Evolutionary conservation across 2,113 vertebrate species (phyloP), one percentile per base, ranked within the genome.

Genomic region (Perognathus longimembris): DNA sequence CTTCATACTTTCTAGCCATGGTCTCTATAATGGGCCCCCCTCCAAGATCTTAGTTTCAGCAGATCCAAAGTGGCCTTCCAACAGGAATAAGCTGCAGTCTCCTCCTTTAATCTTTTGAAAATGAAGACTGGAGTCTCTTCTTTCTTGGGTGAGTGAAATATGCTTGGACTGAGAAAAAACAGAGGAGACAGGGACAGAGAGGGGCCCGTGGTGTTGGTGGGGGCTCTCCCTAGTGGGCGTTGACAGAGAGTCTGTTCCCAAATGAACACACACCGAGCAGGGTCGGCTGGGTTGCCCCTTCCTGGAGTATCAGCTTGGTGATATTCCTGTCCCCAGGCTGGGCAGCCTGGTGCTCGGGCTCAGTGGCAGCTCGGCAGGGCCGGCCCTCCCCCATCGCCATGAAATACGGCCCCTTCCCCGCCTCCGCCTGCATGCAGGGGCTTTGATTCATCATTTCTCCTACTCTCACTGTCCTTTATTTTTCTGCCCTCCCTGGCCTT

Each of bases 401-500:
- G 91, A 93, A 81, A 79, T 71, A 61, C 1, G 0, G 88, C 64
- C 57, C 76, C 45, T 78, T 69, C 54, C 38, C 2, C 0, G 57
- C 77, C 70, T 38, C 50, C 10, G 24, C 63, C 88, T 36, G 76
- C 71, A 64, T 20, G n/a, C 69, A 28, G 66, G 34, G 0, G 3
- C 78, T 61, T 79, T 81, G 92, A 96, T 92, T 95, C 96, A 94
- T 88, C 88, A 63, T 89, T 86, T 89, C 89, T 90, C 83, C 50
- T 85, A 40, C 76, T 76, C 94, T 89, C 89, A 73, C 63, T 66
- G 79, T 84, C 88, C 92, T 95, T 92, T 93, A 89, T 92, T 95
- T 87, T 92, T 75, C 95, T 95, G 93, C 89, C 93, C 95, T 95
- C 80, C 11, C 88, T 94, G 93, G 92, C 95, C 95, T 96, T 93